These are phyloP conservation scores for Sturnira hondurensis DNA, from an alignment of 2,113 vertebrate species.

Conservation along the genomic window DNA sequence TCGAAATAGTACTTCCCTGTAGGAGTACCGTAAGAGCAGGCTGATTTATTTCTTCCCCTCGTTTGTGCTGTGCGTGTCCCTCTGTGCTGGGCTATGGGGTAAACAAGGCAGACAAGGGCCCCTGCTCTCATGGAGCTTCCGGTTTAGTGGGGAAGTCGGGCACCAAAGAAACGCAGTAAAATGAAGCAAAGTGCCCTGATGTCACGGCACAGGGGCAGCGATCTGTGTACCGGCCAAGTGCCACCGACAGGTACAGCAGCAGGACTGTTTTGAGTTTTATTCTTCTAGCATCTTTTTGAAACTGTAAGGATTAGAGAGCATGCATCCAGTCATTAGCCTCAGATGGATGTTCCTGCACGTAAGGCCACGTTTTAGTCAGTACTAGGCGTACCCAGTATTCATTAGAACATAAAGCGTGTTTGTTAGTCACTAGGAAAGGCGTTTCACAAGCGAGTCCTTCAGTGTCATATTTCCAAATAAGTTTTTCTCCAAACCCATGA, in stretches of 20 bases:
- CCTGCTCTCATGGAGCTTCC: not conserved
- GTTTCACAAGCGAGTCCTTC: not conserved
- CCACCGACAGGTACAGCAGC: accelerated
- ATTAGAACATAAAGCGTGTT: not conserved
- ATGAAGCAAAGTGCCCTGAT: not conserved
- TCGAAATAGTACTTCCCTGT: not conserved
- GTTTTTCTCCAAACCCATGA: not conserved
- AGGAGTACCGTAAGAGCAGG: not conserved
- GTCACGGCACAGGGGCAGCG: not conserved
- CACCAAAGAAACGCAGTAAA: not conserved
- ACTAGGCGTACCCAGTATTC: not conserved
- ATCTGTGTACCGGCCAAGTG: not conserved
- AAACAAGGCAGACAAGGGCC: not conserved
- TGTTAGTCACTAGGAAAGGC: not conserved
- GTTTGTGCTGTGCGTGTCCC: accelerated
- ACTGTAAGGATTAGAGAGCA: not conserved
- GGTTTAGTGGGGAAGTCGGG: not conserved
- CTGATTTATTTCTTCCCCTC: not conserved
- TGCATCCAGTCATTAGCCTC: not conserved
- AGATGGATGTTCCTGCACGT: not conserved
- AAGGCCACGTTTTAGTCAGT: not conserved
- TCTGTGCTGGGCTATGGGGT: not conserved
- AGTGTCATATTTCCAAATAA: not conserved
- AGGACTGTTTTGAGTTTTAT: not conserved
- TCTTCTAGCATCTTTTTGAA: not conserved